A percentile compares a stretch with the other conserved stretches of the same genome.
These are phyloP conservation scores for Nematolebias whitei DNA, from an alignment of 2,113 vertebrate species.

Conservation along the genomic window DNA sequence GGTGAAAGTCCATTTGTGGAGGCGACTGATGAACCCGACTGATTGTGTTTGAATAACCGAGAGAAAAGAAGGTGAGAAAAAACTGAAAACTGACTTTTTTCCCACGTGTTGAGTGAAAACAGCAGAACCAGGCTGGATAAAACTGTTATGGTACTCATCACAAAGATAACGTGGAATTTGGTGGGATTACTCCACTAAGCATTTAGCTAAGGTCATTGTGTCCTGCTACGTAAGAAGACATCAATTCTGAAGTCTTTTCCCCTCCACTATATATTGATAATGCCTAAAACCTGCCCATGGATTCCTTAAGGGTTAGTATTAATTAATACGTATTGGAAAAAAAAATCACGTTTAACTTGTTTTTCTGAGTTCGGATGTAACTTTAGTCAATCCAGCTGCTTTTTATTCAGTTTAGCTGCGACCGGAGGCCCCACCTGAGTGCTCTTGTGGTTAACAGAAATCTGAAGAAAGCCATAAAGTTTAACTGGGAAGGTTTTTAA, in stretches of 20 bases:
- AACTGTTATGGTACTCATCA: conserved; percentile 2
- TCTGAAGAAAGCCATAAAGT: conserved; percentile 29
- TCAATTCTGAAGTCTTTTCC: conserved; percentile 8
- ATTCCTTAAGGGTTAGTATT: neutral
- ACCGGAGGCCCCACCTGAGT: neutral
- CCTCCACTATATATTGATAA: neutral
- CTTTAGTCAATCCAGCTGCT: neutral
- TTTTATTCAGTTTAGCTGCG: neutral
- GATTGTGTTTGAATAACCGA: neutral
- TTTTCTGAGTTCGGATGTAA: neutral
- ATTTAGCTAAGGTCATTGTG: conserved; percentile 23
- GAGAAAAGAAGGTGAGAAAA: neutral
- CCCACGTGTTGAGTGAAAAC: neutral
- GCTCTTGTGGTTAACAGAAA: conserved; percentile 9
- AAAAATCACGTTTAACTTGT: neutral
- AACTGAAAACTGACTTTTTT: neutral
- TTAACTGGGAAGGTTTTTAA: conserved; percentile 19
- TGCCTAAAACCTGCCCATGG: too few relatives aligned
- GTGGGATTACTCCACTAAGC: conserved; percentile 32
- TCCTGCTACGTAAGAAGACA: neutral
- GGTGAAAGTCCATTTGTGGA: conserved; percentile 57
- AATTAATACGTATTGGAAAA: neutral
- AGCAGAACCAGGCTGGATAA: neutral
- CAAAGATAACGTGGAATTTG: conserved; percentile 54
- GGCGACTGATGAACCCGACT: conserved; percentile 19